Base-by-base conservation (phyloP, 2,888 invertebrate genomes). In the Leptarthrus brevirostris region DNA sequence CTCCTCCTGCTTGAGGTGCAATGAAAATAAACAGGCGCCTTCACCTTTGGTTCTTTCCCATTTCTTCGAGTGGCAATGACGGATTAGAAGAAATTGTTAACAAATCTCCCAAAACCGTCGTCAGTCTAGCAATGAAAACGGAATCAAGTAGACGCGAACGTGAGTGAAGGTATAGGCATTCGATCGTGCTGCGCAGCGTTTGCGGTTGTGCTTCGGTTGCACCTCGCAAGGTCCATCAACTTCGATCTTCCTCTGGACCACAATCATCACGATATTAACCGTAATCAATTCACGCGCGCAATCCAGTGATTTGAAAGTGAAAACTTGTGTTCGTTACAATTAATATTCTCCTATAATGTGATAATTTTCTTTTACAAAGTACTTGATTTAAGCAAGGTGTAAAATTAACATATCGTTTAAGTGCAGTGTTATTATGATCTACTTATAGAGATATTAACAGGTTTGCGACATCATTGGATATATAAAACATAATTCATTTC, bases 101-200 rank as follows among this genome's bases (percentile, higher is more conserved):
- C 75, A 75, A 72, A 73, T 73, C 70, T 56, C 24, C 12, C 16
- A 53, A 66, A 30, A 56, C 30, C 24, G 30, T 52, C 47, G 74
- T 74, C 66, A 74, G 75, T 75, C 58, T 64, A 66, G 40, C 36
- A 70, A 71, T 44, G 58, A 75, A 74, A 75, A 54, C 71, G 64
- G 49, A 56, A 26, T 70, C 72, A 66, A 24, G 5, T 71, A 34
- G 54, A 74, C 66, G 56, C 56, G 36, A 69, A 64, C 49, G 56
- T 47, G 56, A 66, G 70, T 44, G 44, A 74, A 70, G 56, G 54
- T 66, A 53, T 16, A 22, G 34, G 22, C 24, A 6, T 36, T 26
- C 12, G 58, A 26, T 16, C 24, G 16, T 58, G 22, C 10, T 16
- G 30, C 40, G 22, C 30, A 30, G n/a, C 40, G 20, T n/a, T 26